These are phyloP conservation scores for Podiceps cristatus DNA, from an alignment of 2,113 vertebrate species.

Conservation along the genomic window DNA sequence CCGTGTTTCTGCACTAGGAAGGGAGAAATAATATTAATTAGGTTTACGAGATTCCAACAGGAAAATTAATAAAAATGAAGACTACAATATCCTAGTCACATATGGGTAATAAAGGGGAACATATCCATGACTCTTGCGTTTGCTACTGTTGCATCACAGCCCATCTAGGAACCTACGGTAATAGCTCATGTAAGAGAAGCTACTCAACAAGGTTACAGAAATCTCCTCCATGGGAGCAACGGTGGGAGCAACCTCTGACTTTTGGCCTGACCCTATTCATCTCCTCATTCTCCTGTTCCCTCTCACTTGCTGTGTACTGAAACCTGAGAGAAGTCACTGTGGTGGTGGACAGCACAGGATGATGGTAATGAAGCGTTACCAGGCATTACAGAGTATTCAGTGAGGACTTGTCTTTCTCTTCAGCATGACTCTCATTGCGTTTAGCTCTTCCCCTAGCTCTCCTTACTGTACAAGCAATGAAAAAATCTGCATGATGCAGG, in stretches of 20 bases:
- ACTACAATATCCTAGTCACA: neutral
- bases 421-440: neutral
- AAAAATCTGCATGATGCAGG: neutral
- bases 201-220: neutral
- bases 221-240: neutral
- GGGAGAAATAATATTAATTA: neutral
- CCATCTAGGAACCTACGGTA: neutral
- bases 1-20: neutral
- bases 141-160: neutral
- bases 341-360: neutral
- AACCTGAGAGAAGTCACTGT: neutral
- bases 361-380: neutral
- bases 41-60: neutral
- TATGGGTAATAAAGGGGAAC: neutral
- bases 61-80: neutral
- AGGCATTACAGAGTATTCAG: neutral
- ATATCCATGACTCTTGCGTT: neutral
- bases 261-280: neutral
- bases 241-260: neutral
- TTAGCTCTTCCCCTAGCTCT: neutral
- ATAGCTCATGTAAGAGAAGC: neutral
- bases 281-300: neutral
- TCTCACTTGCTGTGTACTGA: neutral
- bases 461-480: neutral
- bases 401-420: neutral